Evolutionary conservation across 2,797 vertebrate genomes (phyloP), one percentile per base, ranked within the genome.

Genomic region (Acanthurus leucopareius): DNA sequence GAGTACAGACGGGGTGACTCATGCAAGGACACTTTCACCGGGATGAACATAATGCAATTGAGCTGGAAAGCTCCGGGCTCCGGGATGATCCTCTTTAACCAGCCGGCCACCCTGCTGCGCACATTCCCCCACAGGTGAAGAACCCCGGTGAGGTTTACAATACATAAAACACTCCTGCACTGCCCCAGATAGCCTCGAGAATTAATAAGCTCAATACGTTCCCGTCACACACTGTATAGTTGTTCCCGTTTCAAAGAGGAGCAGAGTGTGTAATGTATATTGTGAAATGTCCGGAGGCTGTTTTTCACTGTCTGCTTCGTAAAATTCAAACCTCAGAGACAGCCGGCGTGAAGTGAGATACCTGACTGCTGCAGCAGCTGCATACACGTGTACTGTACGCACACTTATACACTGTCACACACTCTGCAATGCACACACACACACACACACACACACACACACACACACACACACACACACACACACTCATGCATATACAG

Each of bases 231-330:
- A 22, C 38, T 22, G 48, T 60, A 58, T 58, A 58, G 63, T 56
- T 78, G 73, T 51, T 84, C 76, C 68, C 61, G 60, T 83, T 85
- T 88, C 78, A 86, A 72, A 86, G 77, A 73, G 44, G 80, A 86
- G 75, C 73, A 20, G 42, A 65, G 71, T 78, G 80, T 75, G 79
- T 68, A 63, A 77, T 64, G 73, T 83, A 56, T 77, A 67, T 69
- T 22, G 49, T 70, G 72, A 73, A 65, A 71, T 44, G 65, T 73
- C 83, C 79, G 42, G 47, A 28, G 83, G 80, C 69, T 54, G 51
- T 75, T 85, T 89, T 68, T 84, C 82, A 73, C 10, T 7, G 44
- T 69, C 80, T 25, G 78, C 84, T 78, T 76, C 62, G 15, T 80
- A 59, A 80, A 67, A 82, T 63, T 78, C 75, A 61, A 81, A 63